A percentile compares a stretch with the other conserved stretches of the same genome.
These are phyloP conservation scores for Podiceps cristatus DNA, from an alignment of 2,113 vertebrate species.

Conservation along the genomic window DNA sequence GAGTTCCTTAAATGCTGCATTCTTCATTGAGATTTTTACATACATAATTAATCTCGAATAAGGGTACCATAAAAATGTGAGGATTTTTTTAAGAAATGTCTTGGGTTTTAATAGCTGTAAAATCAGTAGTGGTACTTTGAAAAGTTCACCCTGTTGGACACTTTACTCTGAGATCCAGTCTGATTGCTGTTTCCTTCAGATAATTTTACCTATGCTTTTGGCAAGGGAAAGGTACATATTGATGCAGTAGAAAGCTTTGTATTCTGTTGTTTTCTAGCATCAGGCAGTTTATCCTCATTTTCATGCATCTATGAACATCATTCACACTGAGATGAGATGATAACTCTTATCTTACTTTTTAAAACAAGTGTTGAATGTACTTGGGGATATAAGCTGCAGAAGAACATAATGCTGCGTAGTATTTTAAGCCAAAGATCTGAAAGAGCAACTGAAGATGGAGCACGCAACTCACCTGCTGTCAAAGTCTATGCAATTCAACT, in stretches of 20 bases:
- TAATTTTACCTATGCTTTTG: conserved; percentile 49
- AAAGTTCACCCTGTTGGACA: conserved; percentile 66
- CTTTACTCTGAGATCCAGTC: conserved; percentile 49
- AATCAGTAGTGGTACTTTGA: conserved; percentile 57
- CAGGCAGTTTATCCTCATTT: conserved; percentile 23
- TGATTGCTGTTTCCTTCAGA: conserved; percentile 63
- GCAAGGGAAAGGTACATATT: background rate
- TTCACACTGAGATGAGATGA: background rate
- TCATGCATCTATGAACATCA: background rate
- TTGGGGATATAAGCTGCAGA: background rate
- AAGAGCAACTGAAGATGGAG: background rate
- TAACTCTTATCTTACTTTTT: background rate
- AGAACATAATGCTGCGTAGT: background rate
- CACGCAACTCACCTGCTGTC: background rate
- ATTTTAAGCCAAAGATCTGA: background rate
- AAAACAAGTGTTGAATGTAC: background rate
- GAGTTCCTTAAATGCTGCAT: conserved; percentile 48
- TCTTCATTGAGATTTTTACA: conserved; percentile 39
- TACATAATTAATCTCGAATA: conserved; percentile 58
- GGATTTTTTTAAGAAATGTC: background rate
- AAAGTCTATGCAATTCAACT: background rate
- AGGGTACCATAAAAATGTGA: conserved; percentile 19
- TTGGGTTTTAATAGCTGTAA: conserved; percentile 56
- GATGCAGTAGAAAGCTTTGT: conserved; percentile 9
- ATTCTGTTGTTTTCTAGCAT: conserved; percentile 37